Evolutionary conservation across 2,888 invertebrate genomes (phyloP).

Genomic region (Pristionchus mayeri): DNA sequence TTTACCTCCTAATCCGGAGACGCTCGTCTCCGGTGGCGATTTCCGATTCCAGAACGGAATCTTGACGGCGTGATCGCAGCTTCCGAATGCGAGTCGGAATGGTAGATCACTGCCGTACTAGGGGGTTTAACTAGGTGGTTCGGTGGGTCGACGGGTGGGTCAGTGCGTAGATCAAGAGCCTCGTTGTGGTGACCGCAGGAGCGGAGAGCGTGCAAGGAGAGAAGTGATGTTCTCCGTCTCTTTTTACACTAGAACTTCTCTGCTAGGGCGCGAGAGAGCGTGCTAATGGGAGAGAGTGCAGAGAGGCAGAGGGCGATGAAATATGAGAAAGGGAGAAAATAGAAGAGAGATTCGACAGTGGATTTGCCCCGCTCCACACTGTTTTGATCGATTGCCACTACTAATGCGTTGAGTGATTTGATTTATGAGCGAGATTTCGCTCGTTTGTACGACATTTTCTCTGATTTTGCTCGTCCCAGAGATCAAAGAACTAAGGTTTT

Average conservation of each 20-base stretch:
- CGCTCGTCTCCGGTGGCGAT: constrained; percentile 30
- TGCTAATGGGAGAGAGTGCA: constrained; percentile 7
- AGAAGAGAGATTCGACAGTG: constrained; percentile 26
- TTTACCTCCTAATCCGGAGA: constrained; percentile 31
- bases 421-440: neutral
- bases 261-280: constrained; percentile 24
- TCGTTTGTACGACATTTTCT: neutral
- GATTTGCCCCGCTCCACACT: neutral
- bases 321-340: constrained; percentile 40
- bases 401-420: neutral
- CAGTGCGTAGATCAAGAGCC: too few relatives aligned
- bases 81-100: neutral
- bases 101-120: neutral
- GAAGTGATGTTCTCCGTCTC: constrained; percentile 9
- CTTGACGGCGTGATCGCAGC: neutral
- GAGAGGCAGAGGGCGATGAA: constrained; percentile 49
- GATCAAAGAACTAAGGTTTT: neutral
- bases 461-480: neutral
- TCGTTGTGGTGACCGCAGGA: neutral
- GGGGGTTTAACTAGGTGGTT: neutral
- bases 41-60: constrained; percentile 40
- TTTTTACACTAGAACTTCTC: constrained; percentile 38
- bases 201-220: neutral
- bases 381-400: constrained; percentile 36
- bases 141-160: neutral